A percentile compares a stretch with the other conserved stretches of the same genome.
Conservation (phyloP, 1,140 invertebrate genomes). For the Eupristina koningsbergeri region DNA sequence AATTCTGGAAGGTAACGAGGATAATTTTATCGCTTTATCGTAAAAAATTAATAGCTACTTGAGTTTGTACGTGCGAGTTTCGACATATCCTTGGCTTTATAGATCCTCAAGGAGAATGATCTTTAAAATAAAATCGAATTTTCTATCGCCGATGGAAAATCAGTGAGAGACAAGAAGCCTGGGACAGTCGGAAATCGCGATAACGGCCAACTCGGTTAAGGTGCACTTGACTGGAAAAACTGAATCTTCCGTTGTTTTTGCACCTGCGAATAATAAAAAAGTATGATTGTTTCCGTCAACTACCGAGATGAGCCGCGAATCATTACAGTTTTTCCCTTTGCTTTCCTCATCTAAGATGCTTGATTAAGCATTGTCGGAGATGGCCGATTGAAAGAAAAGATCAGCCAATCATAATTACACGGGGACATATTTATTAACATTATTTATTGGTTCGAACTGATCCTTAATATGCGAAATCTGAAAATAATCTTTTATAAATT, state of each 20-base stretch:
- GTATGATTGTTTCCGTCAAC: not conserved
- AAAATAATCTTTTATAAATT: constrained; percentile 15
- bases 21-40: constrained; percentile 17
- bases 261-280: not conserved
- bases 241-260: not conserved
- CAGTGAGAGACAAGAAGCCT: not conserved
- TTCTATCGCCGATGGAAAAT: not conserved
- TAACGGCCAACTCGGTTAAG: not conserved
- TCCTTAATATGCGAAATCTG: not conserved
- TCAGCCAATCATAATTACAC: not conserved
- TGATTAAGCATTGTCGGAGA: not conserved
- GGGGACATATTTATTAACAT: not conserved
- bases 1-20: not conserved
- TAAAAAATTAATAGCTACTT: constrained; percentile 15
- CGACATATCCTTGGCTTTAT: not conserved
- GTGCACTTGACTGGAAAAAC: not conserved
- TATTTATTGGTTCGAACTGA: constrained; percentile 1
- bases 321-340: not conserved
- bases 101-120: not conserved
- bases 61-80: not conserved
- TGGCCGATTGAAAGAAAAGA: no score
- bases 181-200: not conserved
- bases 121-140: constrained; percentile 6
- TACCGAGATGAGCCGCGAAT: not conserved
- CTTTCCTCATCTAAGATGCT: not conserved